Evolutionary conservation across 2,797 vertebrate genomes (phyloP), one percentile per base, ranked within the genome.

Genomic region (Labeo calbasu): DNA sequence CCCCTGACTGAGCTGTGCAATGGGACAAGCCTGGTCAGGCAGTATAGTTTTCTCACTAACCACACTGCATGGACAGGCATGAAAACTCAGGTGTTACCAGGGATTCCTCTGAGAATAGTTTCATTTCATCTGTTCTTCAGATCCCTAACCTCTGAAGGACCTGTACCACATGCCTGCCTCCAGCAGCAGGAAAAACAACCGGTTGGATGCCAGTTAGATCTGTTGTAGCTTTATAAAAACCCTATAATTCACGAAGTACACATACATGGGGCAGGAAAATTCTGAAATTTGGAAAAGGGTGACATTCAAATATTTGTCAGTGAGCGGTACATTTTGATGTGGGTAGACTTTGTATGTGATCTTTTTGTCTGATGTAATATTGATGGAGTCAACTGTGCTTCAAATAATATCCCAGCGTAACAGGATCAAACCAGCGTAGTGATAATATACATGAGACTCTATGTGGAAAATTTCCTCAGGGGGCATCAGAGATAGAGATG

Each of bases 401-500:
- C 43, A 76, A 77, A 80, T 63, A 76, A 71, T 82, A 72, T 82
- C 46, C 51, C 59, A 78, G 71, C 4, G 28, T 73, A 66, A 85
- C 70, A 32, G 84, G 83, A 89, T 87, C 80, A 85, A 88, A 84
- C 72, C 32, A 43, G 70, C 50, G 79, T 51, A 68, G 79, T 65
- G 80, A 87, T 71, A 78, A 81, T 76, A 83, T 77, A 83, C 46
- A 53, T 75, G 75, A 79, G 87, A 77, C 77, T 85, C 78, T 77
- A 69, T 83, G 77, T 55, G 57, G 59, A 82, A 79, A 65, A 71
- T 43, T 70, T 84, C 76, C 83, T 82, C 84, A 78, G 77, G 83
- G 84, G 85, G 82, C 79, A 77, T 80, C 73, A 79, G 53, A 70
- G 83, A 88, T 72, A 82, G 84, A 85, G 86, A 86, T 83, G 46